A percentile compares a stretch with the other conserved stretches of the same genome.
Evolutionary conservation across 1,140 invertebrate species (phyloP).

Genomic region (Drosophila sucinea): DNA sequence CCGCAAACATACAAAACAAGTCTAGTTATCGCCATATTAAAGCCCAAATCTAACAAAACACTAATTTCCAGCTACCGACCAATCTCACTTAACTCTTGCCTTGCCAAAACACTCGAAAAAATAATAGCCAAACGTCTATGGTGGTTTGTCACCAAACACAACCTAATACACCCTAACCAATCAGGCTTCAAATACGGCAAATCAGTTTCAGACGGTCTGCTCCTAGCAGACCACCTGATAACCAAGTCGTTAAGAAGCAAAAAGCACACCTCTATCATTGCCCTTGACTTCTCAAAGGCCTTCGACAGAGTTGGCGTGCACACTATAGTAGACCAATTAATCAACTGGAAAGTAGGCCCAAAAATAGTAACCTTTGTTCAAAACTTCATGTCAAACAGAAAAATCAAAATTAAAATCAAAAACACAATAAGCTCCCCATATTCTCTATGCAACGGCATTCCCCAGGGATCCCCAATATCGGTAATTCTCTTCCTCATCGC

Average conservation of each 20-base stretch:
- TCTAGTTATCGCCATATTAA: slow-evolving; percentile 9
- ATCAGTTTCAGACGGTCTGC: slow-evolving; percentile 11
- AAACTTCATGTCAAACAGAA: slow-evolving; percentile 21
- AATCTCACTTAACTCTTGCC: slow-evolving; percentile 12
- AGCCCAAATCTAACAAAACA: slow-evolving; percentile 19
- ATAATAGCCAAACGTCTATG: not conserved
- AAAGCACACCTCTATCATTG: not conserved
- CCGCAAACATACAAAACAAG: slow-evolving; percentile 19
- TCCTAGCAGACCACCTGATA: slow-evolving; percentile 1
- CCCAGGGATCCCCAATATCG: no score
- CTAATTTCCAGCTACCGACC: slow-evolving; percentile 12
- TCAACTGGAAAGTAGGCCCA: slow-evolving; percentile 21
- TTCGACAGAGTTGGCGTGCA: slow-evolving; percentile 20
- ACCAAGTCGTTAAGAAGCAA: not conserved
- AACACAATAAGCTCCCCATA: no score
- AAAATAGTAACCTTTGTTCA: no score
- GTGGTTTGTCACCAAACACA: not conserved
- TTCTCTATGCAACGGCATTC: no score
- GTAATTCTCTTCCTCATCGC: no score
- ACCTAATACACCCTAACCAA: not conserved
- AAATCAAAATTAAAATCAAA: slow-evolving; percentile 9
- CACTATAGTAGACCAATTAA: slow-evolving; percentile 29
- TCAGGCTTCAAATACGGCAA: not conserved
- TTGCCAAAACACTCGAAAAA: not conserved
- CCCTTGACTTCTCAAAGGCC: not conserved